Evolutionary conservation across 2,888 invertebrate species (phyloP).

Genomic region (Loripinus fragilis): DNA sequence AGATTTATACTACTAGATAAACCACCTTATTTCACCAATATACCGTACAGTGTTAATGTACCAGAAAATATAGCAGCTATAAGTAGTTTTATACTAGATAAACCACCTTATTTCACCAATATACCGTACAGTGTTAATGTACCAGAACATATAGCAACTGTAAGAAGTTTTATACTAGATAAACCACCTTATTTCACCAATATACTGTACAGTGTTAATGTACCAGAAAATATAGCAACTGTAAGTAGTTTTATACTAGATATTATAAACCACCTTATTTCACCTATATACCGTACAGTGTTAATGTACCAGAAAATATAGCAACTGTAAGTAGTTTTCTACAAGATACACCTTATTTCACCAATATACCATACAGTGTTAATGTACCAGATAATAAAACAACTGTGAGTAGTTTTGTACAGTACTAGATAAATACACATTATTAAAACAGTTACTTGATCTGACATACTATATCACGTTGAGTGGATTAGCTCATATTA

Average conservation of each 20-base stretch:
- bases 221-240: conserved; percentile 89
- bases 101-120: conserved; percentile 93
- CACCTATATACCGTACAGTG: conserved; percentile 96
- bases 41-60: conserved; percentile 93
- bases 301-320: conserved; percentile 91
- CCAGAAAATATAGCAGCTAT: conserved; percentile 89
- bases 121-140: conserved; percentile 94
- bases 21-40: conserved; percentile 93
- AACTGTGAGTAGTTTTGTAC: conserved; percentile 86
- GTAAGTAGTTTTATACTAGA: too few species aligned
- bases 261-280: too few species aligned
- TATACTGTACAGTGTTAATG: conserved; percentile 93
- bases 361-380: conserved; percentile 93
- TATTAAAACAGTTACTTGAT: too few species aligned
- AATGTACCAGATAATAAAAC: conserved; percentile 90
- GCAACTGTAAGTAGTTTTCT: too few species aligned
- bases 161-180: conserved; percentile 88
- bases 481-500: too few species aligned
- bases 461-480: conserved; percentile 96
- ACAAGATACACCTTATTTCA: conserved; percentile 96
- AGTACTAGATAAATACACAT: too few species aligned
- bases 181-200: conserved; percentile 94
- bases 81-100: conserved; percentile 96
- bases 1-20: conserved; percentile 97
- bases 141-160: conserved; percentile 89